Base-by-base conservation (phyloP, 1,140 invertebrate genomes). In the Chironomus tepperi region DNA sequence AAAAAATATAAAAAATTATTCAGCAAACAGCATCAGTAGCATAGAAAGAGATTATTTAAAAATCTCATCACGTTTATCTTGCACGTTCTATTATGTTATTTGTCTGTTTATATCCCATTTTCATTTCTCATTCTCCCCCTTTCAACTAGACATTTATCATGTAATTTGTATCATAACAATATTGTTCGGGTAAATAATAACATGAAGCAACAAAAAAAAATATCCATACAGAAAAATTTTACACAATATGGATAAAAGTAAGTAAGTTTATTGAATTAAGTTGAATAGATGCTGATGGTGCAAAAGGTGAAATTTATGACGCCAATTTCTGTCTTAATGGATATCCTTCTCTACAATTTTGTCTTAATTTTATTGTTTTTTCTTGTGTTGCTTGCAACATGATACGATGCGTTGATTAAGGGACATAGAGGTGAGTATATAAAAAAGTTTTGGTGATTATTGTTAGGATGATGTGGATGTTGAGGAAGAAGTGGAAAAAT, bases 41-140 rank as follows among this genome's bases (percentile, higher is more conserved):
- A 70, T 19, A 19, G 10, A 70, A 70, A 57, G n/a, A 57, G 10
- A 18, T 19, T 70, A 21, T 9, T 70, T 70, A 70, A 70, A 70
- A 70, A 19, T 70, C 65, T 19, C 10, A 19, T 70, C 65, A 70
- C 65, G 65, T 70, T 70, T 57, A n/a, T 18, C 19, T 57, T 15
- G 65, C 65, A 70, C 65, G 65, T 70, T 70, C 65, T 21, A 70
- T 70, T 19, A 70, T 70, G 65, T 70, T 70, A 70, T 70, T 70
- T 70, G 65, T 70, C 65, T 70, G 65, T 70, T 70, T 70, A 70
- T 70, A 70, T 70, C 19, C 65, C 65, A 70, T 70, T 70, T 70
- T 70, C 19, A 70, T 70, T 70, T 70, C 47, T 70, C 65, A 18
- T 70, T 19, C 47, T 12, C 47, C 12, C n/a, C 16, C 65, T 70